Evolutionary conservation across 2,888 invertebrate genomes (phyloP).

Genomic region (Itoplectis maculator): DNA sequence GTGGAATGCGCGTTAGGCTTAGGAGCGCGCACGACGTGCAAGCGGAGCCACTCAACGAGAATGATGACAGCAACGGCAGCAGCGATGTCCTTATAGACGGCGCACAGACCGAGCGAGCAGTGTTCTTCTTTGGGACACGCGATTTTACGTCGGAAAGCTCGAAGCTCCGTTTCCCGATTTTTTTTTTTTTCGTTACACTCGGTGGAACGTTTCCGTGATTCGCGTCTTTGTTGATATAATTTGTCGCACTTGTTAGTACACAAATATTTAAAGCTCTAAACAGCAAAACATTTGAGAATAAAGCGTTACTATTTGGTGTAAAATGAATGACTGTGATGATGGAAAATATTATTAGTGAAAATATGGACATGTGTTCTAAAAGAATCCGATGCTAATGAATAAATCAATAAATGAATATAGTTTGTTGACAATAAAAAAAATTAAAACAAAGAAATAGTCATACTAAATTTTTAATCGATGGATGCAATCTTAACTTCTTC

Average conservation of each 20-base stretch:
- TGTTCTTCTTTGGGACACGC: slow-evolving; percentile 43
- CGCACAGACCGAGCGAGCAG: slow-evolving; percentile 32
- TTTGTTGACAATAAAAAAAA: too few species aligned
- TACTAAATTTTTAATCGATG: too few species aligned
- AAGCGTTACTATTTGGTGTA: too few species aligned
- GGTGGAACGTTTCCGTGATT: not conserved
- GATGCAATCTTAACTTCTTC: too few species aligned
- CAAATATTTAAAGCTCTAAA: too few species aligned
- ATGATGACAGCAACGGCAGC: slow-evolving; percentile 77
- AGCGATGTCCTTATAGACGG: slow-evolving; percentile 69
- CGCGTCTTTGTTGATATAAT: not conserved
- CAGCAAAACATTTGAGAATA: too few species aligned
- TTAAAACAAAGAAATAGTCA: too few species aligned
- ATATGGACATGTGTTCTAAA: too few species aligned
- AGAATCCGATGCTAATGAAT: too few species aligned
- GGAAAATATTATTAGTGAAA: too few species aligned
- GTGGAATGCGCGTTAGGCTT: slow-evolving; percentile 71
- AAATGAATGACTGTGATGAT: too few species aligned
- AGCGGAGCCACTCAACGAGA: slow-evolving; percentile 81
- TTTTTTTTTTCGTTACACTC: slow-evolving; percentile 30
- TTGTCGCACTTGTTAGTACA: not conserved
- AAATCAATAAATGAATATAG: too few species aligned
- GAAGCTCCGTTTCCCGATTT: not conserved
- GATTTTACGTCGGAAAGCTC: slow-evolving; percentile 56
- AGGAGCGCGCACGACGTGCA: slow-evolving; percentile 75